These are phyloP conservation scores for Mantis religiosa DNA, from an alignment of 2,888 invertebrate genomes.

Conservation along the genomic window DNA sequence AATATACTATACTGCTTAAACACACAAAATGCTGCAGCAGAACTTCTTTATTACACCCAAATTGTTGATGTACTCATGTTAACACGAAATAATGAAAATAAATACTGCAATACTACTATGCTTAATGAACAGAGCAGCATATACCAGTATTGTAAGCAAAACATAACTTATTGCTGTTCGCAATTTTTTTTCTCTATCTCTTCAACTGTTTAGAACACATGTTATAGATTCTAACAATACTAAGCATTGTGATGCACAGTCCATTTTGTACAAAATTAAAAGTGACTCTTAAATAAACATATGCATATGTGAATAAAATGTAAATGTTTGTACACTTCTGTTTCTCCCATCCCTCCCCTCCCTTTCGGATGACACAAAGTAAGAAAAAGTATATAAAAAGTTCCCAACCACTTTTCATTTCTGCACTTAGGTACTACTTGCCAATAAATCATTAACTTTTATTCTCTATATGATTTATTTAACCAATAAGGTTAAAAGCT, in stretches of 20 bases:
- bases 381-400: background rate
- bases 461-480: background rate
- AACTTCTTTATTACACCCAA: background rate
- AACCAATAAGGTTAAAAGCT: background rate
- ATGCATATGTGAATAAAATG: background rate
- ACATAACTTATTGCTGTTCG: background rate
- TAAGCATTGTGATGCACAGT: background rate
- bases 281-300: background rate
- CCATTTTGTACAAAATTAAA: slow-evolving; percentile 4
- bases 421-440: background rate
- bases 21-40: background rate
- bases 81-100: background rate
- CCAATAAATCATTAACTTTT: background rate
- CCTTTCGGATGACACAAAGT: background rate
- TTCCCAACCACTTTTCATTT: background rate
- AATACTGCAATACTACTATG: background rate
- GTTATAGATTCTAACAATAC: background rate
- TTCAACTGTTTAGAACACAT: background rate
- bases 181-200: background rate
- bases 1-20: background rate
- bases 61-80: background rate
- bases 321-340: background rate
- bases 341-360: background rate
- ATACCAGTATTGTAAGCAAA: background rate
- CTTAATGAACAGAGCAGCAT: background rate